phyloP scores from a whole-genome alignment of 2,113 vertebrate species.

The Burhinus bistriatus region DNA sequence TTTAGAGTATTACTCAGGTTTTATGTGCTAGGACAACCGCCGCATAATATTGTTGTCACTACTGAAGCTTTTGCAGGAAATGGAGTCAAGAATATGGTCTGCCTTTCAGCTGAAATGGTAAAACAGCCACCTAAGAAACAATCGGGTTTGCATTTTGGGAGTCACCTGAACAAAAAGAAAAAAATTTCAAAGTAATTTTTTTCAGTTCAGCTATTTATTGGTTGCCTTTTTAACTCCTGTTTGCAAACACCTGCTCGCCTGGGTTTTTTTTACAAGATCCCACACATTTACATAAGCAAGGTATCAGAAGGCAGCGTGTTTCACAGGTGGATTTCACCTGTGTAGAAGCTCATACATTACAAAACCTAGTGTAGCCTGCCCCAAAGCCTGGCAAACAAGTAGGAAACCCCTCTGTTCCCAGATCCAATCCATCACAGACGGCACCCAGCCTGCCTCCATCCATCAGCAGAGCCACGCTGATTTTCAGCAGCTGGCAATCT shows the following conservation, averaged over 20 bases:
- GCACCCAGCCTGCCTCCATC: neutral
- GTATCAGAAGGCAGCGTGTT: neutral
- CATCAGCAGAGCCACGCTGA: constrained; percentile 4
- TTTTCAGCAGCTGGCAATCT: constrained; percentile 42
- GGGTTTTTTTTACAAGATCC: neutral
- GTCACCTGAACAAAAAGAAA: neutral
- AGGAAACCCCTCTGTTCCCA: neutral
- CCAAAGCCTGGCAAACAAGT: neutral
- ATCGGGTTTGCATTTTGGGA: neutral
- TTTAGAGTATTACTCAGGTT: neutral
- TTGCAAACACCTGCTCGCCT: neutral
- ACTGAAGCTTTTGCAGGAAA: neutral
- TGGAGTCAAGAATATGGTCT: neutral
- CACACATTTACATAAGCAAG: neutral
- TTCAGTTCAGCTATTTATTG: neutral
- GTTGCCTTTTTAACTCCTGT: neutral
- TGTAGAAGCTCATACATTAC: neutral
- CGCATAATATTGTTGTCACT: neutral
- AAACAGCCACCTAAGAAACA: neutral
- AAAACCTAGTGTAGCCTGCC: neutral
- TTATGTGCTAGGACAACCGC: neutral
- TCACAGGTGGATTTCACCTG: constrained; percentile 35
- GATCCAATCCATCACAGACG: neutral
- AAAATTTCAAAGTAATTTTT: neutral
- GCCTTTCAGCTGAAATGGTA: neutral